Evolutionary conservation across 1,140 invertebrate species (phyloP), one percentile per base, ranked within the genome.

Genomic region (Drosophila orosa): DNA sequence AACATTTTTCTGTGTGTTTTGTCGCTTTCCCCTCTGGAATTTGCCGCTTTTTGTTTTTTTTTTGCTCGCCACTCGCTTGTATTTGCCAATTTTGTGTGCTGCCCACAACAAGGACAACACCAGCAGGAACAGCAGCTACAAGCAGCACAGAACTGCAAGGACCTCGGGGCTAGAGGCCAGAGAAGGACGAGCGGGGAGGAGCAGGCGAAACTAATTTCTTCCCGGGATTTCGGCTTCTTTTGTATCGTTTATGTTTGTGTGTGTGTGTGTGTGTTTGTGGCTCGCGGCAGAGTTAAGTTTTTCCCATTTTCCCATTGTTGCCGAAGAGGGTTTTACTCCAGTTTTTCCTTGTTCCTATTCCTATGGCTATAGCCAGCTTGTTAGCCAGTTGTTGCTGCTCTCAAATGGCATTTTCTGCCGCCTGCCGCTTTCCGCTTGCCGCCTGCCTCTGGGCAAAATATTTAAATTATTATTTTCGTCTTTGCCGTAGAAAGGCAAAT

Each of bases 381-480:
- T 87, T 87, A 80, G 59, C 76, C 80, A 62, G 65, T 75, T 72
- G 75, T 25, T 45, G 75, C 63, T 44, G 22, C 50, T 37, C 50
- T 71, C 63, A 87, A 87, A 87, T 87, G 79, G 72, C 73, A 89
- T 89, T 80, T 87, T 76, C 80, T 89, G 72, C 73, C 79, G 44
- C 50, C 44, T 31, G 35, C 79, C 44, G 22, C 8, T n/a, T 45
- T 6, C 22, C 25, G 24, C 5, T 3, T 44, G 39, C 39, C 17
- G 39, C 39, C 8, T 48, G 65, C 59, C 81, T 19, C 12, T 22
- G 48, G 62, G 24, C 40, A 66, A 73, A 78, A 78, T 87, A 82
- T 90, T 90, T 74, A 90, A 90, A 90, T 86, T 90, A 90, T 83
- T 84, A 80, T 89, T 72, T 71, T 71, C 66, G 52, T 35, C 66